Evolutionary conservation across 2,113 vertebrate species (phyloP), one percentile per base, ranked within the genome.

Genomic region (Myotis davidii): DNA sequence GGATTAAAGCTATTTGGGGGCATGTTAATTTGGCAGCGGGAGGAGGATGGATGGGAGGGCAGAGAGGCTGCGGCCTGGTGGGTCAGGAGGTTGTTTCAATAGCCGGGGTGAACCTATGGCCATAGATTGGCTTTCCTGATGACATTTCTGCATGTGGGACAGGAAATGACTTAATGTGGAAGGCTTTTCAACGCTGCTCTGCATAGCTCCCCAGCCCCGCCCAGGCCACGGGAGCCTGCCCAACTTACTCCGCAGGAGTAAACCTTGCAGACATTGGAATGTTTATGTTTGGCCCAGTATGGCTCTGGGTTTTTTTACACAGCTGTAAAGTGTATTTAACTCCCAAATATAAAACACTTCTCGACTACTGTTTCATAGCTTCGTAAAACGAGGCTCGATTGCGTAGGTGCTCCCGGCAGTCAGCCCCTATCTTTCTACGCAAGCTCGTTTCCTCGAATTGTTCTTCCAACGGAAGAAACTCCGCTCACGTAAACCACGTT

Each of bases 251-350:
- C 0, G 72, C 94, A 64, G 54, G 96, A 93, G 96, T 94, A 25
- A 96, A 93, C 90, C 32, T 94, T 52, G 7, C 37, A 90, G 88
- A 96, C 94, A 0, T 69, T 91, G 92, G 83, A 93, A 84, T 96
- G 95, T 98, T 98, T 97, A 92, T 90, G 88, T 97, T 98, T 89
- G 54, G 61, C 94, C 94, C 82, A 93, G 96, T 97, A 97, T 96
- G 98, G 91, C 97, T 98, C 96, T 94, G 85, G 73, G 11, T 39
- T 59, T 90, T 98, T 97, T 98, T 97, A 95, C 96, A 81, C 98
- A 98, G 97, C 98, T 97, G 97, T 98, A 98, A 98, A 98, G 96
- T 89, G 88, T 69, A 97, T 97, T 98, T 97, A 98, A 97, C 96
- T 94, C 88, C 92, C 90, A 59, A 85, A 90, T 94, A 97, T 97